These are phyloP conservation scores for Pyrgus malvae DNA, from an alignment of 2,888 invertebrate genomes.

Conservation along the genomic window DNA sequence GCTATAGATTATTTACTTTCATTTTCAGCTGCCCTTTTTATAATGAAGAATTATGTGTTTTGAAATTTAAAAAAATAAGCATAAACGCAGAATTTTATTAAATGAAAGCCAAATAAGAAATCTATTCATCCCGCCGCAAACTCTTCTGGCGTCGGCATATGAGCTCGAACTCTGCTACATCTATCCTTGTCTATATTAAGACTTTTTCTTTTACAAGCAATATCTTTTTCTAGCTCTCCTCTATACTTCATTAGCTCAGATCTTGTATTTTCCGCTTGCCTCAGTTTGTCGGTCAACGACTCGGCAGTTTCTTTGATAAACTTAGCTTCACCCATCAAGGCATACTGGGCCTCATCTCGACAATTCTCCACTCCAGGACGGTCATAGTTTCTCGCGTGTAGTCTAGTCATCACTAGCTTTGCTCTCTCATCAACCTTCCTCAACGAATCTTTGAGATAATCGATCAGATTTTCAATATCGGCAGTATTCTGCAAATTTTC, in stretches of 20 bases:
- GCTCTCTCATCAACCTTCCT: constrained; percentile 87
- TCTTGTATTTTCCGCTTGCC: constrained; percentile 82
- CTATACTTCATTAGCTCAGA: constrained; percentile 82
- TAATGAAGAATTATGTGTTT: neutral
- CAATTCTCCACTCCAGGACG: constrained; percentile 92
- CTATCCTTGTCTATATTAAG: constrained; percentile 85
- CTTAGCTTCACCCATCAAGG: constrained; percentile 87
- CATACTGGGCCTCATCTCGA: constrained; percentile 90
- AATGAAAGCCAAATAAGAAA: neutral
- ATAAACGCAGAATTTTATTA: neutral
- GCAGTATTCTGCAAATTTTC: constrained; percentile 88
- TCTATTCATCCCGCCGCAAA: constrained; percentile 75
- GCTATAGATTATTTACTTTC: no score
- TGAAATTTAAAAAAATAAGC: neutral
- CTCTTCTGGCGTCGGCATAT: constrained; percentile 86
- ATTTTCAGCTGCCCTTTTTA: no score
- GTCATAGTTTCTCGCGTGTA: constrained; percentile 85
- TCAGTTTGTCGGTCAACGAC: constrained; percentile 82
- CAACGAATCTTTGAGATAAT: constrained; percentile 85
- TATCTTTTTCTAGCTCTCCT: constrained; percentile 85
- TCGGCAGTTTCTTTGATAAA: constrained; percentile 71
- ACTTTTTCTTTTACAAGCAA: constrained; percentile 86
- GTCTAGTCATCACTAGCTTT: constrained; percentile 92
- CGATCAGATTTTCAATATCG: constrained; percentile 89
- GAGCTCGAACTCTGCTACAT: constrained; percentile 82